Conservation (phyloP, 1,140 invertebrate genomes). For the Drosophila pectinifera region DNA sequence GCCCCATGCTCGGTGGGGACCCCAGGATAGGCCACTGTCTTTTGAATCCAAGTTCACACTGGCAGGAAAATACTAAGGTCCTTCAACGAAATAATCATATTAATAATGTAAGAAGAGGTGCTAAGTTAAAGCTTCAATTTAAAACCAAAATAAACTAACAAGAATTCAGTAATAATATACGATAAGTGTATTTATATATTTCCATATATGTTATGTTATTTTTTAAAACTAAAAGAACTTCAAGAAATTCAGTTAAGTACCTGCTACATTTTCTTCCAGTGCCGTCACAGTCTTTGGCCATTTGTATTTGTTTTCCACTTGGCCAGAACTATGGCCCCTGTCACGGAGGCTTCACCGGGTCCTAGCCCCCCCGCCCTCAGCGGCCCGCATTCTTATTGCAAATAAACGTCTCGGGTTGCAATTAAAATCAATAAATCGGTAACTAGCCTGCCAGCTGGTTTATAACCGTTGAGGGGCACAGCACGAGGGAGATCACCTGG, state of each 20-base stretch:
- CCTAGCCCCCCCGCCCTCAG: constrained; percentile 57
- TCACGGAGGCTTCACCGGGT: constrained; percentile 35
- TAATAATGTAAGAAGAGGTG: no score
- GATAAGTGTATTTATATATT: no score
- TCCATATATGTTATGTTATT: no score
- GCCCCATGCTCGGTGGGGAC: constrained; percentile 80
- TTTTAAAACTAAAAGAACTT: no score
- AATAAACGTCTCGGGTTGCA: constrained; percentile 80
- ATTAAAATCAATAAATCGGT: constrained; percentile 83
- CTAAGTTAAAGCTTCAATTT: no score
- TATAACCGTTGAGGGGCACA: constrained; percentile 64
- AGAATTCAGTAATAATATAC: no score
- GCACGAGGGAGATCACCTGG: constrained; percentile 32
- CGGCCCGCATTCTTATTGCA: constrained; percentile 70
- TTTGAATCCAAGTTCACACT: not conserved
- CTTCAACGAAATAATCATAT: no score
- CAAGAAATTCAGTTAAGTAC: no score
- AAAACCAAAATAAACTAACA: no score
- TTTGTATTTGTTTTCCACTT: constrained; percentile 73
- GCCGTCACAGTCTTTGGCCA: not conserved
- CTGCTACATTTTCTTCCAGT: not conserved
- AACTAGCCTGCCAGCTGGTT: constrained; percentile 82
- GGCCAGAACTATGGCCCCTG: constrained; percentile 76
- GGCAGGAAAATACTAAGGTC: no score
- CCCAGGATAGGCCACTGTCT: constrained; percentile 1